A percentile compares a stretch with the other conserved stretches of the same genome.
These are phyloP conservation scores for Sitta europaea DNA, from an alignment of 2,113 vertebrate genomes.

Conservation along the genomic window DNA sequence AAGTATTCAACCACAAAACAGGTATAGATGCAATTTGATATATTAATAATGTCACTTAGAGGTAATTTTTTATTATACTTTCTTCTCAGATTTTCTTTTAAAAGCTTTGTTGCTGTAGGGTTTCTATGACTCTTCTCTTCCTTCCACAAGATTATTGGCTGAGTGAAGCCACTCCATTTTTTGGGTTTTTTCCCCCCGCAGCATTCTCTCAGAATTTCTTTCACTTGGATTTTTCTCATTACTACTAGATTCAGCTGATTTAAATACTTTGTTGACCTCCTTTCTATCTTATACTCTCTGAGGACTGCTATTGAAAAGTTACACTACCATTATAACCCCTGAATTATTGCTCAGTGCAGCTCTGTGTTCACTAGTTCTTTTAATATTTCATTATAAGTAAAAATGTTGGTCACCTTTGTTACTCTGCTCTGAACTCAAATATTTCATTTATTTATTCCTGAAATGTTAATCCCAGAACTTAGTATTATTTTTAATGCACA, in stretches of 20 bases:
- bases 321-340: background rate
- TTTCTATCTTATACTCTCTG: background rate
- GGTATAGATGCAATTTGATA: background rate
- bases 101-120: background rate
- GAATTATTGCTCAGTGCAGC: background rate
- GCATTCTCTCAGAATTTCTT: background rate
- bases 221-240: conserved; percentile 1
- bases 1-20: background rate
- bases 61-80: background rate
- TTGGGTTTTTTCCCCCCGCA: background rate
- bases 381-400: background rate
- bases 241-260: background rate
- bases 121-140: background rate
- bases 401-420: background rate
- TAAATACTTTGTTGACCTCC: background rate
- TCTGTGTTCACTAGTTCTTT: background rate
- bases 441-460: background rate
- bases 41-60: background rate
- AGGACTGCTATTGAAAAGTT: background rate
- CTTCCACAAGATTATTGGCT: background rate
- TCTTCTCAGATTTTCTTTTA: background rate
- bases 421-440: background rate
- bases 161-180: no score
- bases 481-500: background rate
- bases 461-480: background rate